These are phyloP conservation scores for Noctua janthe DNA, from an alignment of 2,888 invertebrate species.

Conservation along the genomic window DNA sequence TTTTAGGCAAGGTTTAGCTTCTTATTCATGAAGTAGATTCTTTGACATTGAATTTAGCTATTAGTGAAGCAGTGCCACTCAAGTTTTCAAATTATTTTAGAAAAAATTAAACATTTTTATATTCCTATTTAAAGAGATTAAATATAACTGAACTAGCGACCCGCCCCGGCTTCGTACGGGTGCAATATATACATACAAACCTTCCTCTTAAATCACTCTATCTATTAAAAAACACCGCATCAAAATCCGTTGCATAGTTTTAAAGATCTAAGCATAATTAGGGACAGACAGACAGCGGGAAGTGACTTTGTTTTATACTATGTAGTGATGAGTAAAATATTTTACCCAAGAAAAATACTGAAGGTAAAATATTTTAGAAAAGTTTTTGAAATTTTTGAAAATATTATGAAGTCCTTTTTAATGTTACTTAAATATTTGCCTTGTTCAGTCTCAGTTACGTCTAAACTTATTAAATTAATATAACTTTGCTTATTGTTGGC, in stretches of 20 bases:
- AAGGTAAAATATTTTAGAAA: not conserved
- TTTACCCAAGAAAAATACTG: slow-evolving; percentile 1
- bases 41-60: slow-evolving; percentile 8
- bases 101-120: not conserved
- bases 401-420: slow-evolving; percentile 28
- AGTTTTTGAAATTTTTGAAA: slow-evolving; percentile 3
- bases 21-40: not conserved
- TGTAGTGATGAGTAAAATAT: not conserved
- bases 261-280: too few relatives aligned
- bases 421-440: slow-evolving; percentile 46
- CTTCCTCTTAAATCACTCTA: too few relatives aligned
- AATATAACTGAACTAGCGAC: too few relatives aligned
- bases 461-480: slow-evolving; percentile 52
- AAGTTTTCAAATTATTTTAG: not conserved
- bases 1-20: not conserved
- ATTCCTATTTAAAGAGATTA: not conserved
- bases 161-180: too few relatives aligned
- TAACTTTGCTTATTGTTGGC: slow-evolving; percentile 50
- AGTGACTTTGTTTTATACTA: too few relatives aligned
- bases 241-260: too few relatives aligned
- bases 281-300: too few relatives aligned
- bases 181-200: too few relatives aligned
- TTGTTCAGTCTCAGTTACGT: slow-evolving; percentile 30
- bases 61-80: not conserved
- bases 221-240: too few relatives aligned